A percentile compares a stretch with the other conserved stretches of the same genome.
Evolutionary conservation across 2,888 invertebrate genomes (phyloP).

Genomic region (Mythimna loreyi): DNA sequence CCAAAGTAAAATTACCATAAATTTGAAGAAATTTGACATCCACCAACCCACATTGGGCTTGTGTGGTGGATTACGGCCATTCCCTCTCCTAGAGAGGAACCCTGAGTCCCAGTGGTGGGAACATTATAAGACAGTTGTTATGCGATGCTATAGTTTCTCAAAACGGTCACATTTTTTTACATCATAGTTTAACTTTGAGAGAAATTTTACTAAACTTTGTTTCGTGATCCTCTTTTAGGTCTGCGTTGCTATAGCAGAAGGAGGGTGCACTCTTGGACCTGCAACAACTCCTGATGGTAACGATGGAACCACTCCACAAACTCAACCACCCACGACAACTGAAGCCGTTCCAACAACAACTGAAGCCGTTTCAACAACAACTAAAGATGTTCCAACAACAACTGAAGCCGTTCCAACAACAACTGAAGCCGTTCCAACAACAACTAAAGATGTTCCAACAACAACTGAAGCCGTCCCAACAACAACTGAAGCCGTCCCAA

Average conservation of each 20-base stretch:
- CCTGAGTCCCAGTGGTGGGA: too few relatives aligned
- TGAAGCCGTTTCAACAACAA: background rate
- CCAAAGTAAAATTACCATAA: too few relatives aligned
- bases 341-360: background rate
- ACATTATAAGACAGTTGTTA: too few relatives aligned
- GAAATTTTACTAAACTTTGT: background rate
- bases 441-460: background rate
- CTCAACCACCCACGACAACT: background rate
- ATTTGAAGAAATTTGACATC: too few relatives aligned
- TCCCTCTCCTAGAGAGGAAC: too few relatives aligned
- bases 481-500: background rate
- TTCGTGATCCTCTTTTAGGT: slow-evolving; percentile 6
- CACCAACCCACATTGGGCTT: too few relatives aligned
- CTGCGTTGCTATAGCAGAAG: slow-evolving; percentile 15
- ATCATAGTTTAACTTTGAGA: too few relatives aligned
- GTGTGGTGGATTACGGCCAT: too few relatives aligned
- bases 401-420: background rate
- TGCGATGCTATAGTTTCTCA: too few relatives aligned
- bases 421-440: background rate
- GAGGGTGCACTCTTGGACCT: slow-evolving; percentile 29
- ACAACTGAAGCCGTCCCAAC: background rate
- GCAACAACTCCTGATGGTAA: slow-evolving; percentile 17
- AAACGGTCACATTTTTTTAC: background rate
- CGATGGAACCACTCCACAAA: background rate
- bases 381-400: background rate